These are phyloP conservation scores for Forbesichthys papilliferus DNA, from an alignment of 2,113 vertebrate species.

Conservation along the genomic window DNA sequence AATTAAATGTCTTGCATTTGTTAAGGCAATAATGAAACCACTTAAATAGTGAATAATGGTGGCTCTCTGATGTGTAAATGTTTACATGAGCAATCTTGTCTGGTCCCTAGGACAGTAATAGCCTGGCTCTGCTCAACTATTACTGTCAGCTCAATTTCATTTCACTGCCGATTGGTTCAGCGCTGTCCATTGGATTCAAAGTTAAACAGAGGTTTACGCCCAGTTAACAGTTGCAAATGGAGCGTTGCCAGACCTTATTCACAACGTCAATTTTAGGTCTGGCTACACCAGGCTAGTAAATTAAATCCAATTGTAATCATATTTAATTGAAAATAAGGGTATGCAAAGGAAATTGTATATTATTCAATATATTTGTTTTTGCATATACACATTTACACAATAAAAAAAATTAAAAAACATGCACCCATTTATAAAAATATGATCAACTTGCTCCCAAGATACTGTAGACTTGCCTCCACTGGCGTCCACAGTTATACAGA, in stretches of 20 bases:
- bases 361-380: too few species aligned
- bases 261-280: too few species aligned
- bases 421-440: background rate
- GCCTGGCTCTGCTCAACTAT: background rate
- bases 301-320: background rate
- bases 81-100: background rate
- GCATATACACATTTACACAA: too few species aligned
- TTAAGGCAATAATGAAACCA: background rate
- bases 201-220: too few species aligned
- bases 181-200: too few species aligned
- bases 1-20: slow-evolving; percentile 1
- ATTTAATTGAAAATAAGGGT: background rate
- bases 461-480: background rate
- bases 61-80: slow-evolving; percentile 2
- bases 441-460: background rate
- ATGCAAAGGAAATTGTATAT: background rate
- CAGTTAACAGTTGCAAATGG: too few species aligned
- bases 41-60: background rate
- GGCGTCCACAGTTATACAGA: background rate
- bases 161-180: too few species aligned
- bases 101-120: slow-evolving; percentile 2
- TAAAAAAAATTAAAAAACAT: background rate
- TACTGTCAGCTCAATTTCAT: too few species aligned
- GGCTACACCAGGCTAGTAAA: background rate
- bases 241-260: too few species aligned